phyloP scores from a whole-genome alignment of 2,113 vertebrate genomes.

The Hippocampus comes region DNA sequence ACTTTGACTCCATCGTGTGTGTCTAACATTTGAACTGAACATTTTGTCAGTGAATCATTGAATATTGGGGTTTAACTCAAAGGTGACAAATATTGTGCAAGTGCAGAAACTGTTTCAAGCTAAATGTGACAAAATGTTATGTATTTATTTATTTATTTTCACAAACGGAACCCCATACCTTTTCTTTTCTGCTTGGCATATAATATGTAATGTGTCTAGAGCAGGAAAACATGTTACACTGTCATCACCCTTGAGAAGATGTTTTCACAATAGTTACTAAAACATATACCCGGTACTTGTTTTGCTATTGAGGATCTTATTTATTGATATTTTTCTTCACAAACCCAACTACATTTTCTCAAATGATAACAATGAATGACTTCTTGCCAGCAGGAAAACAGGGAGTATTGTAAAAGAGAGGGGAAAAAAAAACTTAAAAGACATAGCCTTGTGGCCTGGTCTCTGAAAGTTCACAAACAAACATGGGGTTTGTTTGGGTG shows the following conservation, averaged over 20 bases:
- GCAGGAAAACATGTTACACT: not conserved
- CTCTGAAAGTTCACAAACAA: slow-evolving; percentile 18
- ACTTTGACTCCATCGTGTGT: too few relatives aligned
- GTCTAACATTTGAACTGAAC: too few relatives aligned
- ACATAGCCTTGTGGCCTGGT: not conserved
- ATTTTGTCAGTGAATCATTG: too few relatives aligned
- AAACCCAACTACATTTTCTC: not conserved
- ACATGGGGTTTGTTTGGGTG: slow-evolving; percentile 18
- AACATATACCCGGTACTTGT: not conserved
- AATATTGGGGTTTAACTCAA: too few relatives aligned
- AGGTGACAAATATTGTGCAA: too few relatives aligned
- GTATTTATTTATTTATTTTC: too few relatives aligned
- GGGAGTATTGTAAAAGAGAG: not conserved
- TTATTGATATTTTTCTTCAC: not conserved
- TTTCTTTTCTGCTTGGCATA: not conserved
- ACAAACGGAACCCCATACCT: not conserved
- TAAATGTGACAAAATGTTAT: too few relatives aligned
- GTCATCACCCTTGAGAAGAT: not conserved
- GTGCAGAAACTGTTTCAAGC: too few relatives aligned
- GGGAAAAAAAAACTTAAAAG: not conserved
- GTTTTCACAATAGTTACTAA: not conserved
- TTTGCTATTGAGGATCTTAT: not conserved
- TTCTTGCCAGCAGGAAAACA: not conserved
- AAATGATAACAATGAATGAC: not conserved
- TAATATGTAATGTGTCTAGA: too few relatives aligned